Conservation (phyloP, 2,888 invertebrate genomes). For the Tipula lateralis region DNA sequence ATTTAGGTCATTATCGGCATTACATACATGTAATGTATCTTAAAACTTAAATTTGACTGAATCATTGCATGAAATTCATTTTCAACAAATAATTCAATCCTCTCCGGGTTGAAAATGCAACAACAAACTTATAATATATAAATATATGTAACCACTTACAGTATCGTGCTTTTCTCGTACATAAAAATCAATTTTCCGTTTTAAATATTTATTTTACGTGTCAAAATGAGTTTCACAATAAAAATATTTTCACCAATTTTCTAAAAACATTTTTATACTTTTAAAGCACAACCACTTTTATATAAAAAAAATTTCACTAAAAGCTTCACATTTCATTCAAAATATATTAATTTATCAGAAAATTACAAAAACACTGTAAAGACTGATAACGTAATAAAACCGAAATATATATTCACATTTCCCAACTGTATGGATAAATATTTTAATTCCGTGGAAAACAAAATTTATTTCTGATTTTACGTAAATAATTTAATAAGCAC, state of each 20-base stretch:
- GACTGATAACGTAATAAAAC: not conserved
- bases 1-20: not conserved
- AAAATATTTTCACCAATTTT: not conserved
- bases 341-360: not conserved
- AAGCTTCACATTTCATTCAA: not conserved
- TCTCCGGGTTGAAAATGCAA: not conserved
- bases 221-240: not conserved
- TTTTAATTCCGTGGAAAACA: not conserved
- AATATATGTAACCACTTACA: not conserved
- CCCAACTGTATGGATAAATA: not conserved
- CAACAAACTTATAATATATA: not conserved
- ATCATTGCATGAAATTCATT: not conserved
- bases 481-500: not conserved
- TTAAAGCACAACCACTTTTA: not conserved
- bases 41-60: not conserved
- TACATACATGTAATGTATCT: not conserved
- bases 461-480: not conserved
- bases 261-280: not conserved
- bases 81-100: not conserved
- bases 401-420: not conserved
- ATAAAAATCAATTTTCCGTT: not conserved
- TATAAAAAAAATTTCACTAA: not conserved
- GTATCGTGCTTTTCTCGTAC: not conserved
- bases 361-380: not conserved
- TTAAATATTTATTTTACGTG: not conserved